Conservation (phyloP, 2,113 vertebrate genomes). For the Oceanites oceanicus region DNA sequence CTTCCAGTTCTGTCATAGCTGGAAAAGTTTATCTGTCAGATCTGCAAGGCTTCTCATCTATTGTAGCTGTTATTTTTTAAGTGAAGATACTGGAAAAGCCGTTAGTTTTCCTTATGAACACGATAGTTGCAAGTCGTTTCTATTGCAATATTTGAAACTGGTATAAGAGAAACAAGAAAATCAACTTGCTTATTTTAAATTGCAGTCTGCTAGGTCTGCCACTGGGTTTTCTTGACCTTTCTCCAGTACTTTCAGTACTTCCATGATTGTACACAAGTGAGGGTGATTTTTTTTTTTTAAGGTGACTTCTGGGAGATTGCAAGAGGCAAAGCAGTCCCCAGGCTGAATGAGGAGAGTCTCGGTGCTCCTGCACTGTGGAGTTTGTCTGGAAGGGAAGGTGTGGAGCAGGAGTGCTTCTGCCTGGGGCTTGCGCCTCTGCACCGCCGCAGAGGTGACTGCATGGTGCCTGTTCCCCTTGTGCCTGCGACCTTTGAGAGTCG, state of each 20-base stretch:
- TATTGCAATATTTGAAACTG: neutral
- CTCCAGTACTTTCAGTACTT: neutral
- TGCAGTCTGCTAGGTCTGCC: neutral
- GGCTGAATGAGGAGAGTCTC: neutral
- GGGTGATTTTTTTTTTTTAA: neutral
- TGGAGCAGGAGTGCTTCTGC: neutral
- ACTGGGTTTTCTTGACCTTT: neutral
- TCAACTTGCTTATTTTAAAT: neutral
- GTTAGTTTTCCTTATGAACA: neutral
- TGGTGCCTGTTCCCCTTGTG: neutral
- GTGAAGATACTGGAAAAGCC: neutral
- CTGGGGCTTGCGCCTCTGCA: neutral
- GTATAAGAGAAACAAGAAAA: neutral
- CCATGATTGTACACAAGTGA: neutral
- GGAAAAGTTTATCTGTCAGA: neutral
- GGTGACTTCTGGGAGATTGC: neutral
- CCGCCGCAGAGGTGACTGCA: neutral
- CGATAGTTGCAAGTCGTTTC: neutral
- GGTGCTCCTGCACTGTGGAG: neutral
- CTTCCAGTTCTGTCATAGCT: neutral
- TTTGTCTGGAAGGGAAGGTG: neutral
- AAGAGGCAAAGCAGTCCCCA: neutral
- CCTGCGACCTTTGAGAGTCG: fast-evolving
- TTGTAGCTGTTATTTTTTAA: neutral
- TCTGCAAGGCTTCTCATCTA: neutral